Base-by-base conservation (phyloP, 2,113 vertebrate genomes). In the Vimba vimba region DNA sequence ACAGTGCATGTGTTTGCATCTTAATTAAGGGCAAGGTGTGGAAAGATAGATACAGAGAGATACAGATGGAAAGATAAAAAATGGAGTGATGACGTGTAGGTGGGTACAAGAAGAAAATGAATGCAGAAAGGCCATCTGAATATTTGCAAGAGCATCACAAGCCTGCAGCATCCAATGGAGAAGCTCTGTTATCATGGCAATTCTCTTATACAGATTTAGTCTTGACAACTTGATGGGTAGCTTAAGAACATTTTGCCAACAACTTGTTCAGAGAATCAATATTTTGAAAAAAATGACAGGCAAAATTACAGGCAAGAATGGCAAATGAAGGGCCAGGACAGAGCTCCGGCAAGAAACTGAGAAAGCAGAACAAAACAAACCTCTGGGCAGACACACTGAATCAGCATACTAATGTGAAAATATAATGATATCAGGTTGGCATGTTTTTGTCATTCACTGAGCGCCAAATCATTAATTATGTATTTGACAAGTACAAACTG, bases 341-440 rank as follows among this genome's bases (percentile, higher is more conserved):
- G 33, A 85, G 25, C 19, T 71, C 69, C 76, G 30, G 59, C 79
- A 82, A 82, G 79, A 85, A 85, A 83, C 50, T 66, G 83, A 50
- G 75, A 62, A 47, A 23, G 71, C 64, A 85, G 82, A 88, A 88
- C 79, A 88, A 82, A 71, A 88, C 73, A 88, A 82, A 71, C 83
- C 83, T 52, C 15, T 15, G 6, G 25, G 33, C 69, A 82, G 19
- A 57, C 60, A 12, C 71, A 68, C 57, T 36, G 45, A 66, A 45
- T 21, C 68, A 59, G 78, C 69, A 85, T 81, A 62, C 66, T 82
- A 85, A 87, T 77, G 59, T 23, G 43, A 68, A 25, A 68, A 85
- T 30, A 57, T 43, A 52, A 36, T 27, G 57, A 15, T 52, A 45
- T 75, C 66, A 55, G 39, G 64, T 21, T 36, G 47, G 21, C 21